Conservation (phyloP, 2,888 invertebrate genomes). For the Eupithecia pulchellata region DNA sequence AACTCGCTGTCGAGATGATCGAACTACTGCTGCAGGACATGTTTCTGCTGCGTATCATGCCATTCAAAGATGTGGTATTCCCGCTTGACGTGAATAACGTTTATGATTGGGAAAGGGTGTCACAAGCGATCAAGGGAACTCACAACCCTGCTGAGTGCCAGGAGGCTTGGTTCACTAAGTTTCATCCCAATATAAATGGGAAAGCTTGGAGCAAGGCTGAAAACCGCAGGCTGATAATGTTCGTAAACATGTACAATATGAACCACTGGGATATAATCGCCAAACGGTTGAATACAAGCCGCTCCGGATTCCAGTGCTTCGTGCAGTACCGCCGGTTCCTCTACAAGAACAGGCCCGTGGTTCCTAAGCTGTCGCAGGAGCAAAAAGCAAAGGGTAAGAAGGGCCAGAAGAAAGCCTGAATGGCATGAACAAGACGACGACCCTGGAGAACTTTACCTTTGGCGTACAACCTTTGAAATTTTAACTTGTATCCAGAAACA, state of each 20-base stretch:
- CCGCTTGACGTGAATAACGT: constrained; percentile 13
- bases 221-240: neutral
- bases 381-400: neutral
- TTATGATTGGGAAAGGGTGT: constrained; percentile 24
- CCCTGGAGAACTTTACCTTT: constrained; percentile 5
- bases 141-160: constrained; percentile 22
- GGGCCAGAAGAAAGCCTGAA: neutral
- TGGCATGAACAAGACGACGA: neutral
- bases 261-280: constrained; percentile 16
- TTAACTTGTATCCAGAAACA: neutral
- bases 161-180: constrained; percentile 25
- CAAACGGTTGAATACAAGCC: neutral
- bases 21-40: constrained; percentile 23
- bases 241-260: constrained; percentile 3
- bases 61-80: constrained; percentile 16
- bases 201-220: constrained; percentile 24
- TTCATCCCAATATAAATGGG: constrained; percentile 14
- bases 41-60: constrained; percentile 22
- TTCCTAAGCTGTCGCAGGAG: neutral
- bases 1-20: constrained; percentile 17
- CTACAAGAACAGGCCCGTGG: constrained; percentile 14
- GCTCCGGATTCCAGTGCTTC: constrained; percentile 25
- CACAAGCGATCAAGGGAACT: constrained; percentile 10
- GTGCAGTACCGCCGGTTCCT: constrained; percentile 26
- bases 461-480: neutral